A percentile compares a stretch with the other conserved stretches of the same genome.
These are phyloP conservation scores for Atopsyche davidsoni DNA, from an alignment of 1,140 invertebrate species.

Conservation along the genomic window DNA sequence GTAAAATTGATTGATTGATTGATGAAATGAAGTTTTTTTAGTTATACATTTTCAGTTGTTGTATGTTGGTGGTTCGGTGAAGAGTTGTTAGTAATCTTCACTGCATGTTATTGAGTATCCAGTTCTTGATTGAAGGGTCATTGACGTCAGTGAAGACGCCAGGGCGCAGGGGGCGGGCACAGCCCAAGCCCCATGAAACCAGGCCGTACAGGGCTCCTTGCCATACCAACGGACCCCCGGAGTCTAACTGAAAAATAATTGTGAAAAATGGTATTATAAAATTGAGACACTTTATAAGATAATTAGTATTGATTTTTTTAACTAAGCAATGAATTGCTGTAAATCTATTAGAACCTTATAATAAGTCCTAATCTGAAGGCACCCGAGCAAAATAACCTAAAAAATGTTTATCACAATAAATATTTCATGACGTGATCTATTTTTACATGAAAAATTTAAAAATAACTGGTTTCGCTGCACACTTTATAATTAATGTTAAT, in stretches of 20 bases:
- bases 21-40: too few species aligned
- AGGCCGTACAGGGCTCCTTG: slow-evolving; percentile 39
- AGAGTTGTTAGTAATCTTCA: background rate
- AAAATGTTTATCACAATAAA: too few species aligned
- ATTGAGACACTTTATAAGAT: background rate
- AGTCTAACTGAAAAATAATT: slow-evolving; percentile 17
- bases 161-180: slow-evolving; percentile 45
- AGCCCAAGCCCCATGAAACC: slow-evolving; percentile 48
- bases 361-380: too few species aligned
- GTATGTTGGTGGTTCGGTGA: background rate
- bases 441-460: too few species aligned
- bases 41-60: too few species aligned
- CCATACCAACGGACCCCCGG: slow-evolving; percentile 30
- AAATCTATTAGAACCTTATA: background rate
- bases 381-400: too few species aligned
- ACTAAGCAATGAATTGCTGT: background rate
- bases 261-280: background rate
- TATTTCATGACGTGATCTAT: too few species aligned
- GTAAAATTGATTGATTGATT: background rate
- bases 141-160: slow-evolving; percentile 51
- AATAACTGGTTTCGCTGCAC: too few species aligned
- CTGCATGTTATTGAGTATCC: slow-evolving; percentile 31
- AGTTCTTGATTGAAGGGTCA: slow-evolving; percentile 25
- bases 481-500: too few species aligned
- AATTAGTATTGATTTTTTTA: background rate